Base-by-base conservation (phyloP, 2,888 invertebrate genomes). In the Callinectes sapidus region DNA sequence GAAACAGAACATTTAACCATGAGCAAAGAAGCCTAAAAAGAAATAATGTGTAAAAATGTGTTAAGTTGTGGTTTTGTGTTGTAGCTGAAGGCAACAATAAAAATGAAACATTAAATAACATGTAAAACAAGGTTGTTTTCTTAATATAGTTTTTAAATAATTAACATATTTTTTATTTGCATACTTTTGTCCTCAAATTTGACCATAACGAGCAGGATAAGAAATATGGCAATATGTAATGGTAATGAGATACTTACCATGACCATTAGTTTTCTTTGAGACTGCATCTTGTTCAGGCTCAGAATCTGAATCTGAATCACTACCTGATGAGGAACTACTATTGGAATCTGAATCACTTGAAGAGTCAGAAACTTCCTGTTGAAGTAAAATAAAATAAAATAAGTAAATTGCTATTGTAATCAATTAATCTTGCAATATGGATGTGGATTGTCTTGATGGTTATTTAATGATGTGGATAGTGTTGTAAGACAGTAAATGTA, bases 331-430 rank as follows among this genome's bases (percentile, higher is more conserved):
- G 16, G 92, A 92, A 90, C 93, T 93, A 92, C 92, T 92, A 77
- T 92, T 92, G 39, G 91, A 91, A 39, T 93, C 93, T 5, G 92
- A 92, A 85, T 93, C 93, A 87, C 93, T 93, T 48, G 92, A 92
- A 13, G 90, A 91, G 2, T 92, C 93, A 35, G 87, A 88, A 89
- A 92, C 66, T 10, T 89, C 89, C 90, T 92, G 88, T 61, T 23
- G 23, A 23, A 61, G 61, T 23, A 61, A 23, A 61, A 61, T 61
- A 61, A 61, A 61, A 18, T n/a, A n/a, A 61, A 61, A 61, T 61
- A 61, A 0, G 23, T 61, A 61, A 61, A 61, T 61, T 18, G 23
- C 1, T 61, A 23, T 23, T 23, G n/a, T n/a, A n/a, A n/a, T 61
- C 16, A 61, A 61, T 23, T 61, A 61, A 61, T 48, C 0, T 48